Conservation (phyloP, 2,888 invertebrate species). For the Lomographa bimaculata region DNA sequence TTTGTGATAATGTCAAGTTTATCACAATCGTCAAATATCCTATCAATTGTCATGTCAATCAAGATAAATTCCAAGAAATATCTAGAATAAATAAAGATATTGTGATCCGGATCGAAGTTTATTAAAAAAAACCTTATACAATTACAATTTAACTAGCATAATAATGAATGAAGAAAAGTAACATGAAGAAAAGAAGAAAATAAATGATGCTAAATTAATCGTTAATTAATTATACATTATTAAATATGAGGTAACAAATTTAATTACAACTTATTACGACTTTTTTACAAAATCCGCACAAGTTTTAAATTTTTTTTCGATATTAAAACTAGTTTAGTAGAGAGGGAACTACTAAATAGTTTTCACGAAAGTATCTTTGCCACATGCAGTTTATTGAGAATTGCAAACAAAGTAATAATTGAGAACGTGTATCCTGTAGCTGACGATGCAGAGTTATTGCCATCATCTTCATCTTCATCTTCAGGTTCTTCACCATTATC, state of each 20-base stretch:
- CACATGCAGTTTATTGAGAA: constrained; percentile 54
- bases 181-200: too few relatives aligned
- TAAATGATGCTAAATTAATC: too few relatives aligned
- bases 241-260: constrained; percentile 1
- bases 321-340: constrained; percentile 25
- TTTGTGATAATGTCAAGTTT: constrained; percentile 19
- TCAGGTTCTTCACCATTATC: constrained; percentile 26
- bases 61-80: not conserved
- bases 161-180: too few relatives aligned
- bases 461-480: constrained; percentile 28
- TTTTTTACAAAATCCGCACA: constrained; percentile 26
- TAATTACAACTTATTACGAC: constrained; percentile 18
- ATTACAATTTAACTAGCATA: too few relatives aligned
- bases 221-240: not conserved
- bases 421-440: constrained; percentile 58
- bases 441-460: constrained; percentile 52
- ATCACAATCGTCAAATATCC: constrained; percentile 2
- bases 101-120: constrained; percentile 14
- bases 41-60: constrained; percentile 4
- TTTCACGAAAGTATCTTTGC: constrained; percentile 48
- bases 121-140: constrained; percentile 1
- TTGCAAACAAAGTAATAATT: constrained; percentile 51
- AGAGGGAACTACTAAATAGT: constrained; percentile 35
- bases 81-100: constrained; percentile 4
- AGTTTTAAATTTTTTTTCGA: constrained; percentile 13